phyloP scores from a whole-genome alignment of 2,888 invertebrate species.

The Dryococelus australis region DNA sequence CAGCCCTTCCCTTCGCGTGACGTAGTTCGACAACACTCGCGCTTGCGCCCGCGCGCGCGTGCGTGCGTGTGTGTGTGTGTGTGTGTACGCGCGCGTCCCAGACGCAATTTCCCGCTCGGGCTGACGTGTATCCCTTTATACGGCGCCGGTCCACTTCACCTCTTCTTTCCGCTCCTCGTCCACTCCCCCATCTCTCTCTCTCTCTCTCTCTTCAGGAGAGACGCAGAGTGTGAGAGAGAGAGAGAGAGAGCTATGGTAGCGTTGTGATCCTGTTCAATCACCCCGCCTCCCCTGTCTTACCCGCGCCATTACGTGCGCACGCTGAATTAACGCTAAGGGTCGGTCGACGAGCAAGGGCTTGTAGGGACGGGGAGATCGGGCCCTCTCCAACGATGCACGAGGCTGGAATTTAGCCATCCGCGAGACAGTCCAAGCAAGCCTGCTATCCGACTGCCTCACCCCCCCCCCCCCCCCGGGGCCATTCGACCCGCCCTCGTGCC shows the following conservation, averaged over 20 bases:
- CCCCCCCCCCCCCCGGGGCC: too few species aligned
- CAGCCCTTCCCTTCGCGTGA: neutral
- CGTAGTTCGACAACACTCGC: neutral
- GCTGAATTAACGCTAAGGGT: neutral
- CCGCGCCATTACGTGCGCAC: neutral
- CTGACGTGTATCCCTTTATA: slow-evolving; percentile 26
- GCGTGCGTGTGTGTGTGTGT: too few species aligned
- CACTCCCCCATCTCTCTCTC: neutral
- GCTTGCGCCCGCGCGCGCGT: too few species aligned
- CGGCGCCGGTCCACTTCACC: neutral
- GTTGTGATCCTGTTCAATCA: neutral
- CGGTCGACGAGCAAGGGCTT: neutral
- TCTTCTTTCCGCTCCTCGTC: neutral
- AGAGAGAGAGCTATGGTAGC: neutral
- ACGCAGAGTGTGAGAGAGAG: too few species aligned
- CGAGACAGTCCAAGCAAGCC: neutral
- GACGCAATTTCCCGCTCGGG: slow-evolving; percentile 37
- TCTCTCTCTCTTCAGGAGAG: neutral
- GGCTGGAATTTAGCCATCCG: neutral
- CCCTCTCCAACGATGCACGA: neutral
- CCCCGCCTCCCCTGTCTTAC: neutral
- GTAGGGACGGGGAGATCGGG: neutral
- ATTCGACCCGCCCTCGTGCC: slow-evolving; percentile 30
- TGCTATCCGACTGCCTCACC: neutral
- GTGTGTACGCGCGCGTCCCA: neutral